Conservation (phyloP, 2,888 invertebrate genomes). For the Cyaniris semiargus region DNA sequence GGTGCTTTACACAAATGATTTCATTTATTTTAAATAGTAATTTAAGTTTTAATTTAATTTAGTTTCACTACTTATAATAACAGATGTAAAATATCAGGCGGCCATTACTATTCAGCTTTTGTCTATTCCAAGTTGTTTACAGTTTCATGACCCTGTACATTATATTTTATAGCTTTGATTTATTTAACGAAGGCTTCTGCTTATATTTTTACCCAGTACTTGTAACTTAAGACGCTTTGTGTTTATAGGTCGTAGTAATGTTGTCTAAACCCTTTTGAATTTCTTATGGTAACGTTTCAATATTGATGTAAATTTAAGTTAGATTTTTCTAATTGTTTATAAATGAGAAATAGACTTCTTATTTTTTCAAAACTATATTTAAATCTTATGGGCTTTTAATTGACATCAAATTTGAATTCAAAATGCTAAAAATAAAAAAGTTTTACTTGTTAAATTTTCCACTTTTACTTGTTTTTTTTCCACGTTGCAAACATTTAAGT, state of each 20-base stretch:
- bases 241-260: background rate
- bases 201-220: background rate
- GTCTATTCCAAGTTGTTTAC: background rate
- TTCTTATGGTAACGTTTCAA: background rate
- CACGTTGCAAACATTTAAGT: no score
- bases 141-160: background rate
- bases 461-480: no score
- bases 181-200: background rate
- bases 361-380: no score
- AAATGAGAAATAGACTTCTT: no score
- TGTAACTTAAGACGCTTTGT: background rate
- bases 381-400: no score
- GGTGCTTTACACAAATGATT: no score
- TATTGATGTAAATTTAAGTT: no score
- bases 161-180: conserved; percentile 8
- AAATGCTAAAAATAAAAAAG: no score
- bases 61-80: background rate
- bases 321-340: no score
- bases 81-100: background rate
- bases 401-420: no score
- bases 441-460: no score
- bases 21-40: no score
- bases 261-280: background rate
- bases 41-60: background rate
- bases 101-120: background rate